Percentiles rank a stretch among this genome's conserved stretches.
Conservation (phyloP, 92 coral and sea anemone genomes). For the Actinernus sp. region DNA sequence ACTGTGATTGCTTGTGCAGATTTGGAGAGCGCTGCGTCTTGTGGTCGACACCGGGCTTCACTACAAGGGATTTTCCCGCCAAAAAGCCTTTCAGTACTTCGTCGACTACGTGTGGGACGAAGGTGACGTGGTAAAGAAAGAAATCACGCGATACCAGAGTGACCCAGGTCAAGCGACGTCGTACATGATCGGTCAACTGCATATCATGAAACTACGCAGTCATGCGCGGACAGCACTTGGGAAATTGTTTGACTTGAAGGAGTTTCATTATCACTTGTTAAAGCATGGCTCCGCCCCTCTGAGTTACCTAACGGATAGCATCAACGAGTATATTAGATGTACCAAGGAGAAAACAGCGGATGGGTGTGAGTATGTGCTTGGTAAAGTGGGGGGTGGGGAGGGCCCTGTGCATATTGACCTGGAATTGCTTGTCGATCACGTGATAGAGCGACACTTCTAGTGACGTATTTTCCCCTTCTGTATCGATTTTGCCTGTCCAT, state of each 20-base stretch:
- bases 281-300: slow-evolving; percentile 92
- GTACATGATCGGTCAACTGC: slow-evolving; percentile 91
- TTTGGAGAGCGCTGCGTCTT: slow-evolving; percentile 94
- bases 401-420: too few species aligned
- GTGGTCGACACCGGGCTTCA: slow-evolving; percentile 93
- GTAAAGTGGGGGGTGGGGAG: neutral
- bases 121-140: slow-evolving; percentile 78
- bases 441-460: too few species aligned
- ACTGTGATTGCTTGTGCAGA: too few species aligned
- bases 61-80: slow-evolving; percentile 66
- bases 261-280: slow-evolving; percentile 87
- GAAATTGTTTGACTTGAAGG: slow-evolving; percentile 71
- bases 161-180: slow-evolving; percentile 93
- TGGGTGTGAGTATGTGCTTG: slow-evolving; percentile 72
- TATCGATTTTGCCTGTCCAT: too few species aligned
- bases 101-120: slow-evolving; percentile 81
- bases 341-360: slow-evolving; percentile 45
- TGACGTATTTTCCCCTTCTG: too few species aligned
- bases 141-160: slow-evolving; percentile 94
- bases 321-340: slow-evolving; percentile 83
- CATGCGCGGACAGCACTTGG: slow-evolving; percentile 64
- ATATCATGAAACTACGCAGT: slow-evolving; percentile 73
- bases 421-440: too few species aligned
- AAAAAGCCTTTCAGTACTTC: slow-evolving; percentile 59
- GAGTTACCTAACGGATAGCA: slow-evolving; percentile 69